phyloP scores from a whole-genome alignment of 2,888 invertebrate genomes.

The Brachyopa scutellaris region DNA sequence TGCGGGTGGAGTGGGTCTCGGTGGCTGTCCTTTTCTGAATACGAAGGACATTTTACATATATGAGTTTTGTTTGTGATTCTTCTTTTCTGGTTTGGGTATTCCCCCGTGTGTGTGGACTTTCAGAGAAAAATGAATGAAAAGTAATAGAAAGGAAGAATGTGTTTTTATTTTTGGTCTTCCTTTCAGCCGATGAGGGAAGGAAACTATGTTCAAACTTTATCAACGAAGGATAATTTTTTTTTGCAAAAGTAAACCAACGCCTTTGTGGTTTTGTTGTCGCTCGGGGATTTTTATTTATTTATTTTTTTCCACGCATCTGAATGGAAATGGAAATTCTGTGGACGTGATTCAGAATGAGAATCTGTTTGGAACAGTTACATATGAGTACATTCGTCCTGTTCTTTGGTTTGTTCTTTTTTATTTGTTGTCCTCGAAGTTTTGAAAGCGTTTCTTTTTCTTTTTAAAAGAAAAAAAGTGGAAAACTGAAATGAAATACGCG shows the following conservation, averaged over 20 bases:
- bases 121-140: constrained; percentile 8
- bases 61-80: constrained; percentile 29
- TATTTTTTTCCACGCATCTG: constrained; percentile 31
- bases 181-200: constrained; percentile 1
- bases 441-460: constrained; percentile 14
- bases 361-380: constrained; percentile 25
- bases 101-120: background rate
- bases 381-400: constrained; percentile 10
- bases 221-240: constrained; percentile 40
- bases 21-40: background rate
- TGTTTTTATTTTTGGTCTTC: constrained; percentile 8
- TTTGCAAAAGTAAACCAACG: constrained; percentile 24
- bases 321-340: constrained; percentile 55
- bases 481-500: constrained; percentile 28
- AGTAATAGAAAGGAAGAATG: constrained; percentile 38
- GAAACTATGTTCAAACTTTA: constrained; percentile 58
- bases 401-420: constrained; percentile 1
- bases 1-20: background rate
- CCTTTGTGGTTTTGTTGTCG: constrained; percentile 45
- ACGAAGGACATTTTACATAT: constrained; percentile 28
- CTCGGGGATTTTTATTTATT: constrained; percentile 19
- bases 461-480: background rate
- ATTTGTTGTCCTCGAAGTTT: constrained; percentile 29
- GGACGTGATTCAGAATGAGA: constrained; percentile 43
- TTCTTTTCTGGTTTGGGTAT: background rate